A percentile compares a stretch with the other conserved stretches of the same genome.
Conservation (phyloP, 2,113 vertebrate species). For the Oostethus manadensis region DNA sequence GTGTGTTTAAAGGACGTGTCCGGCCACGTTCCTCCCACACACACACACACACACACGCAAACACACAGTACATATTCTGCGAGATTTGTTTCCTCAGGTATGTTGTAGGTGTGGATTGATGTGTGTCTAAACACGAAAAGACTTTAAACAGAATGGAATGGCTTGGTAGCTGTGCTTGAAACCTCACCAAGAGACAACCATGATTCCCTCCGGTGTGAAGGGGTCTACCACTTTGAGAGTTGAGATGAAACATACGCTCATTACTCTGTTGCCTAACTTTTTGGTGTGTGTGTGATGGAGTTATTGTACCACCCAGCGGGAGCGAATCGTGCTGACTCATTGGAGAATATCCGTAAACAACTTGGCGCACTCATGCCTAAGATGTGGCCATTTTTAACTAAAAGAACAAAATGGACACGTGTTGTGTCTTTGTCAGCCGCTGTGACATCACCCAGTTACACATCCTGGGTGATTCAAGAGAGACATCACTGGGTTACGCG, state of each 20-base stretch:
- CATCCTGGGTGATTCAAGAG: conserved; percentile 15
- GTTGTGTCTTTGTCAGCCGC: conserved; percentile 2
- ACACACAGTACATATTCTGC: conserved; percentile 64
- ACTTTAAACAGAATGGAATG: conserved; percentile 73
- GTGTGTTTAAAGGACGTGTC: conserved; percentile 75
- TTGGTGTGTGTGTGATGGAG: conserved; percentile 13
- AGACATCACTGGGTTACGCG: background rate
- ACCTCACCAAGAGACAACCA: conserved; percentile 54
- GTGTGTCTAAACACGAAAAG: conserved; percentile 77
- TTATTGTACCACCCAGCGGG: conserved; percentile 30
- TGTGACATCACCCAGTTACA: conserved; percentile 23
- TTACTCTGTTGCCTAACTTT: conserved; percentile 32
- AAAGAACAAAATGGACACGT: background rate
- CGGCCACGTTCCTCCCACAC: conserved; percentile 72
- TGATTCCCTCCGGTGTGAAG: conserved; percentile 27
- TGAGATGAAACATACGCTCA: conserved; percentile 9
- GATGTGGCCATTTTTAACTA: background rate
- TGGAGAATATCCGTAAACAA: conserved; percentile 39
- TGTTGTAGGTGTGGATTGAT: conserved; percentile 80
- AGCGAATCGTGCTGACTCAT: conserved; percentile 50
- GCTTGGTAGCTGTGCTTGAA: conserved; percentile 59
- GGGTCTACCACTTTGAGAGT: conserved; percentile 16
- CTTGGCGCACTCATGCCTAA: conserved; percentile 15
- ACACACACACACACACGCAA: conserved; percentile 31
- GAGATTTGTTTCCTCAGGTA: conserved; percentile 78